A percentile compares a stretch with the other conserved stretches of the same genome.
phyloP scores from a whole-genome alignment of 2,113 vertebrate genomes.

The Oreotragus oreotragus region DNA sequence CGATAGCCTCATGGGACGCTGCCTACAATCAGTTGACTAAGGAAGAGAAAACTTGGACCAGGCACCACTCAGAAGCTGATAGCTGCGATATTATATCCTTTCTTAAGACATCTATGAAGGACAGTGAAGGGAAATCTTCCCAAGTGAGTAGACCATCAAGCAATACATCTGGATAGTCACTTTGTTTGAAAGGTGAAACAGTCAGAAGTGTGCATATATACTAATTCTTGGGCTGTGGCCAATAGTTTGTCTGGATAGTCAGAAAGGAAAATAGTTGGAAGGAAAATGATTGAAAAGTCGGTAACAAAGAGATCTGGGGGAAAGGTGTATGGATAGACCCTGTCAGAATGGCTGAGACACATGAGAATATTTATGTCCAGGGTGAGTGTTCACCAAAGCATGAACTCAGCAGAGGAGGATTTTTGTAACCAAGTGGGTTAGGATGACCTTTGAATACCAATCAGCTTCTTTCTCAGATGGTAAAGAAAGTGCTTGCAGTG shows the following conservation, averaged over 20 bases:
- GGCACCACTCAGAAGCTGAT: background rate
- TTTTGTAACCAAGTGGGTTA: background rate
- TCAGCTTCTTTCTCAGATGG: background rate
- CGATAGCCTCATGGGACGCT: background rate
- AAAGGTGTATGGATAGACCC: background rate
- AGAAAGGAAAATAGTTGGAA: background rate
- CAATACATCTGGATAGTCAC: background rate
- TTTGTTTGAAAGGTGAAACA: background rate
- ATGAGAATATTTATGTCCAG: background rate
- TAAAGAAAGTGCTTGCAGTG: background rate
- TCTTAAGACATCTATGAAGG: background rate
- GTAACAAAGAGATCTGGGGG: background rate
- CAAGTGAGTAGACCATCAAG: background rate
- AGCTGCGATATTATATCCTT: background rate
- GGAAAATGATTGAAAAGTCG: background rate
- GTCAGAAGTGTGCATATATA: background rate
- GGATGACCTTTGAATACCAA: background rate
- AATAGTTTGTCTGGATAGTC: background rate
- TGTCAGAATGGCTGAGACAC: background rate
- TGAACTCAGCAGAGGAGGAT: background rate
- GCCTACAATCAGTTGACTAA: background rate
- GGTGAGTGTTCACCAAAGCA: background rate
- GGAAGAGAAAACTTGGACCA: background rate
- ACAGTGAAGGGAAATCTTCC: background rate
- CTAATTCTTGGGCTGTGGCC: background rate